Evolutionary conservation across 2,888 invertebrate species (phyloP).

Genomic region (Eutolmus rufibarbis): DNA sequence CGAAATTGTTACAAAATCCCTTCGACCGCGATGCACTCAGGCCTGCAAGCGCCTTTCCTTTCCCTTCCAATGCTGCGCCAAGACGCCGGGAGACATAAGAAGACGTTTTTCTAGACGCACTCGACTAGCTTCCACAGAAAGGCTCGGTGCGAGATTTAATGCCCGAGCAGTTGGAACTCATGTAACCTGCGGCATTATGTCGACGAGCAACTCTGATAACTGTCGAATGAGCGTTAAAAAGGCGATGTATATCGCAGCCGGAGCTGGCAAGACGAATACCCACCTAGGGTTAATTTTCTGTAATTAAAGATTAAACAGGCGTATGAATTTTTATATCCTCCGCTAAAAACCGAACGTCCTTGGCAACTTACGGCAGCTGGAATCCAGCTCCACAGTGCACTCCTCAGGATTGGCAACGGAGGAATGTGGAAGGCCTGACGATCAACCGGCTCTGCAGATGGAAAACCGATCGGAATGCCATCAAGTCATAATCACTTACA

Average conservation of each 20-base stretch:
- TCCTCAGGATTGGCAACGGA: background rate
- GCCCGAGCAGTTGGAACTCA: background rate
- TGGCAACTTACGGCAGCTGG: background rate
- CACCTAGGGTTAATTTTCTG: slow-evolving; percentile 4
- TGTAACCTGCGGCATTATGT: slow-evolving; percentile 20
- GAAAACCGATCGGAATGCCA: slow-evolving; percentile 24
- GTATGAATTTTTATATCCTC: background rate
- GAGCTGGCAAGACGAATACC: background rate
- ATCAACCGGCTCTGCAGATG: background rate
- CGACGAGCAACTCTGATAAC: background rate
- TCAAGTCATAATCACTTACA: slow-evolving; percentile 37
- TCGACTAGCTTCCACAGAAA: background rate
- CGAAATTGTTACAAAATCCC: slow-evolving; percentile 24
- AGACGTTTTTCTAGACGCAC: background rate
- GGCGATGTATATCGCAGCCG: background rate
- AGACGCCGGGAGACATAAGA: background rate
- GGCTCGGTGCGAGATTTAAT: background rate
- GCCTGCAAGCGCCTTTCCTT: background rate
- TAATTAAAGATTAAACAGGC: slow-evolving; percentile 23
- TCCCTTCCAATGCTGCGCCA: background rate
- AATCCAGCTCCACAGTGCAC: background rate
- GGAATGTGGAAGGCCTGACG: background rate
- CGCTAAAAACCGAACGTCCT: slow-evolving; percentile 19
- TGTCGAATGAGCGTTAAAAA: background rate
- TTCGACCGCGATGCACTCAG: background rate